Evolutionary conservation across 2,888 invertebrate genomes (phyloP).

Genomic region (Amphipyra tragopoginis): DNA sequence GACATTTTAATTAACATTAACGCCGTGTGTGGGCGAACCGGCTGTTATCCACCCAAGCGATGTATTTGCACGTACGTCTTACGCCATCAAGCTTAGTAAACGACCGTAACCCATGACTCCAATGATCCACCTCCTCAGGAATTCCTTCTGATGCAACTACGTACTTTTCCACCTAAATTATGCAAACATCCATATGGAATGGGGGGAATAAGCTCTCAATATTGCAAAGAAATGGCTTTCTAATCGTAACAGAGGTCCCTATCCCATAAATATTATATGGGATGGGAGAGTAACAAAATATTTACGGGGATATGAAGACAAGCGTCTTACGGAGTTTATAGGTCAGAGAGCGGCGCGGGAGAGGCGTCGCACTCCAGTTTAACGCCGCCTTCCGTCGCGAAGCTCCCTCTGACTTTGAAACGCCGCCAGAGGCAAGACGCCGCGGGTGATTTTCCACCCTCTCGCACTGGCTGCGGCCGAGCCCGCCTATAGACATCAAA

Average conservation of each 20-base stretch:
- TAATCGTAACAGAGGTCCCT: slow-evolving; percentile 79
- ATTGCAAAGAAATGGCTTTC: slow-evolving; percentile 81
- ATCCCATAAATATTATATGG: slow-evolving; percentile 84
- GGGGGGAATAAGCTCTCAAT: slow-evolving; percentile 74
- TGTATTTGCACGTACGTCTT: slow-evolving; percentile 47
- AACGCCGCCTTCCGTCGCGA: slow-evolving; percentile 74
- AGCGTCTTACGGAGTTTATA: slow-evolving; percentile 72
- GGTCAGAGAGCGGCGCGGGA: slow-evolving; percentile 76
- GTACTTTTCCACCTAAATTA: slow-evolving; percentile 72
- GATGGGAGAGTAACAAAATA: slow-evolving; percentile 73
- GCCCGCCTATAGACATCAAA: slow-evolving; percentile 79
- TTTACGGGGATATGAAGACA: slow-evolving; percentile 72
- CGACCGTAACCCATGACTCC: slow-evolving; percentile 40
- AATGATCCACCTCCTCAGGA: slow-evolving; percentile 64
- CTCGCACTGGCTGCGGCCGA: slow-evolving; percentile 59
- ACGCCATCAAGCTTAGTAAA: slow-evolving; percentile 33
- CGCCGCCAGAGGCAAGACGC: slow-evolving; percentile 69
- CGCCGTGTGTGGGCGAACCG: slow-evolving; percentile 71
- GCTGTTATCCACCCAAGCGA: slow-evolving; percentile 48
- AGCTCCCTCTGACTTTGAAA: slow-evolving; percentile 68
- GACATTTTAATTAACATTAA: slow-evolving; percentile 72
- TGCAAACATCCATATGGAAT: slow-evolving; percentile 77
- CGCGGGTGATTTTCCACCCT: slow-evolving; percentile 80
- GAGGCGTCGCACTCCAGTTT: slow-evolving; percentile 73
- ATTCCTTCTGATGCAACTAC: slow-evolving; percentile 69